These are phyloP conservation scores for Drosophila ananassae DNA, from an alignment of 1,140 invertebrate genomes.

Conservation along the genomic window DNA sequence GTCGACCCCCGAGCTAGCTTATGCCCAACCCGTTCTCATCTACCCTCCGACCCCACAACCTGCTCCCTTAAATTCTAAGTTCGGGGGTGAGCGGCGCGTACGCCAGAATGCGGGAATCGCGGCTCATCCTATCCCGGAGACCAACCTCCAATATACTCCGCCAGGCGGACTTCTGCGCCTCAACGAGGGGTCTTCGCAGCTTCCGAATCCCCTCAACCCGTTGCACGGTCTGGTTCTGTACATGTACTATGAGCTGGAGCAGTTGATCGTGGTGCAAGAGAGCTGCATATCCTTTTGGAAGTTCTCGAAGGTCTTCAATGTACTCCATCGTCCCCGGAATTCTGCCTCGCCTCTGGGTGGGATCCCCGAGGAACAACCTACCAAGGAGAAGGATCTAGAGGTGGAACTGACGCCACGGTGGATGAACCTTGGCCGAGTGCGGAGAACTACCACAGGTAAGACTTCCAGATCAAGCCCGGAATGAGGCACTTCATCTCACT, in stretches of 20 bases:
- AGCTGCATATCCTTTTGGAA: constrained; percentile 74
- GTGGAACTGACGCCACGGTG: constrained; percentile 26
- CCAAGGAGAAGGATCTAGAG: not conserved
- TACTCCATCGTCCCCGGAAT: constrained; percentile 40
- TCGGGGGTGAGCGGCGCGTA: constrained; percentile 2
- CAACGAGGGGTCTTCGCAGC: constrained; percentile 14
- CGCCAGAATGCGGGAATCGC: constrained; percentile 30
- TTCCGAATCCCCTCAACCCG: constrained; percentile 65
- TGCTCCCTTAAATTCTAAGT: constrained; percentile 1
- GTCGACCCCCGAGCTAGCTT: not conserved
- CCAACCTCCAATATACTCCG: constrained; percentile 19
- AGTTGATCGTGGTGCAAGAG: constrained; percentile 77
- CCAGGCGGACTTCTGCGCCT: constrained; percentile 48
- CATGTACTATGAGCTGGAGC: constrained; percentile 76
- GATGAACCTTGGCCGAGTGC: constrained; percentile 48
- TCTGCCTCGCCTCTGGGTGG: not conserved
- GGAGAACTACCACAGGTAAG: constrained; percentile 52
- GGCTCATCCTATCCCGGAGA: not conserved
- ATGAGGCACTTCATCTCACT: not conserved
- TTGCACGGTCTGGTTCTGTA: constrained; percentile 68
- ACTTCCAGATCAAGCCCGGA: not conserved
- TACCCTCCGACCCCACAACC: constrained; percentile 33
- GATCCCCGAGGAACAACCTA: not conserved
- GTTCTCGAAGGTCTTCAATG: constrained; percentile 68
- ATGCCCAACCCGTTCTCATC: constrained; percentile 19